Conservation (phyloP, 2,797 vertebrate genomes). For the Acomys russatus region DNA sequence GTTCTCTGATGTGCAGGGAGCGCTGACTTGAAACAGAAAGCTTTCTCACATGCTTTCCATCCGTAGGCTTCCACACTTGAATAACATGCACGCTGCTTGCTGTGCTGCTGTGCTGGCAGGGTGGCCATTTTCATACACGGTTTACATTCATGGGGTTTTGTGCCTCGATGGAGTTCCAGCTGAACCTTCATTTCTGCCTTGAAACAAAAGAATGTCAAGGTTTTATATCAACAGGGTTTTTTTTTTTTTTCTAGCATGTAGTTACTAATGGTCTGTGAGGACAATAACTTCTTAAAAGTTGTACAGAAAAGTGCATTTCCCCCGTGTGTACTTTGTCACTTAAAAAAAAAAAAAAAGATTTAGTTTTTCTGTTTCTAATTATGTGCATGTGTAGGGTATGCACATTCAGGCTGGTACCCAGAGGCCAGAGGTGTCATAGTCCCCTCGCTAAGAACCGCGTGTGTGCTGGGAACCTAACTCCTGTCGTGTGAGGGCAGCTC, state of each 20-base stretch:
- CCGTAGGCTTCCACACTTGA: neutral
- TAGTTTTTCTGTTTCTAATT: neutral
- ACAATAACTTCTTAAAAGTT: neutral
- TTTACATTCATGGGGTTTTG: neutral
- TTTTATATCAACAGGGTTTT: neutral
- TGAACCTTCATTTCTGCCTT: slow-evolving; percentile 43
- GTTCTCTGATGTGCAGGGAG: neutral
- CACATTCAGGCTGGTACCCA: no score
- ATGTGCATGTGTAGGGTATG: neutral
- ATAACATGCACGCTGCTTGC: neutral
- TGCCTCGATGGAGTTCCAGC: neutral
- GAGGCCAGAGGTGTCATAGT: neutral
- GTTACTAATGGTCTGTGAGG: neutral
- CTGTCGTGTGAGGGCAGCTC: neutral
- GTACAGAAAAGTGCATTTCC: neutral
- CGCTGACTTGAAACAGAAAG: neutral
- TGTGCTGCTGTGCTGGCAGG: neutral
- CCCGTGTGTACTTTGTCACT: neutral
- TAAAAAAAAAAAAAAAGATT: neutral
- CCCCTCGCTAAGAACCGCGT: no score
- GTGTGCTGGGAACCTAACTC: neutral
- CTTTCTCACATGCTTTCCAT: neutral
- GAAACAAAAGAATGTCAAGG: neutral
- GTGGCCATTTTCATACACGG: neutral
- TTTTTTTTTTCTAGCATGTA: neutral